A percentile compares a stretch with the other conserved stretches of the same genome.
Evolutionary conservation across 2,888 invertebrate genomes (phyloP).

Genomic region (Tridacna crocea): DNA sequence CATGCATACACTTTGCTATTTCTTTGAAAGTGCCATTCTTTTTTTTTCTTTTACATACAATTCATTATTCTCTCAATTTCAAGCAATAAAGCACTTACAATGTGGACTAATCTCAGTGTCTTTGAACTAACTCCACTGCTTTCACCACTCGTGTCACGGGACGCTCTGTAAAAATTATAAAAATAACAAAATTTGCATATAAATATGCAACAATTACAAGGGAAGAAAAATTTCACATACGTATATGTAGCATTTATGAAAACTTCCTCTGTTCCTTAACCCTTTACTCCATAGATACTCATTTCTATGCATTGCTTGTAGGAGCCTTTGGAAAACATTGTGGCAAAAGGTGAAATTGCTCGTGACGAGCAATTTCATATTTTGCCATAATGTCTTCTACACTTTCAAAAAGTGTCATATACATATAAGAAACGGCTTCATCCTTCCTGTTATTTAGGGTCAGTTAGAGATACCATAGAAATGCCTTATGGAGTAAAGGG

Average conservation of each 20-base stretch:
- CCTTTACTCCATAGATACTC: too few relatives aligned
- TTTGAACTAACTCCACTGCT: not conserved
- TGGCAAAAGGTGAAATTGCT: too few relatives aligned
- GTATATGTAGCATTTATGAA: not conserved
- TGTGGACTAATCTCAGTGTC: constrained; percentile 25
- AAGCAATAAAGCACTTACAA: not conserved
- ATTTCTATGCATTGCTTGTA: too few relatives aligned
- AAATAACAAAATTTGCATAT: not conserved
- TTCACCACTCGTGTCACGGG: not conserved
- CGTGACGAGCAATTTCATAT: too few relatives aligned
- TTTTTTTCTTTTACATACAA: not conserved
- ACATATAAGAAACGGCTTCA: too few relatives aligned
- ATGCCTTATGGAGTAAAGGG: too few relatives aligned
- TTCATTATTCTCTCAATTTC: not conserved
- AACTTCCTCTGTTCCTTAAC: not conserved
- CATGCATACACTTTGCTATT: not conserved
- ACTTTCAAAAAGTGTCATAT: too few relatives aligned
- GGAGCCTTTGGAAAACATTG: too few relatives aligned
- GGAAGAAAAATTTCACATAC: not conserved
- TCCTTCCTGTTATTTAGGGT: too few relatives aligned
- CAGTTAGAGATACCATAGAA: too few relatives aligned
- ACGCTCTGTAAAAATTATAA: not conserved
- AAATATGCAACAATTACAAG: not conserved
- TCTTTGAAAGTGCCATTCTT: not conserved
- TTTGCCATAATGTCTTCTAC: too few relatives aligned